Evolutionary conservation across 2,113 vertebrate species (phyloP), one percentile per base, ranked within the genome.

Genomic region (Coryphaenoides rupestris): DNA sequence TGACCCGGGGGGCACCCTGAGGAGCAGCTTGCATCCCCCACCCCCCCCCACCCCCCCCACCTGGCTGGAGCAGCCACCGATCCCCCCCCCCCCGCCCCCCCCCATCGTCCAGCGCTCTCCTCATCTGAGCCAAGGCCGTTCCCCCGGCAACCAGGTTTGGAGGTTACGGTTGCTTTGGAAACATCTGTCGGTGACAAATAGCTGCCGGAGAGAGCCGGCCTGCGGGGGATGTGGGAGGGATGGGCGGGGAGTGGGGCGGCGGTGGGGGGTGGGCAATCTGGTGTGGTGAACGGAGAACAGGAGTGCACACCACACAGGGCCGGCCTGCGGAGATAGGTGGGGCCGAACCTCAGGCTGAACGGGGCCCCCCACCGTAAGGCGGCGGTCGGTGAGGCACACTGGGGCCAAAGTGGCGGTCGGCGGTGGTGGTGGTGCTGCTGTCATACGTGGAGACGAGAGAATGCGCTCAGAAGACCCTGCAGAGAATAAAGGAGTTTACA

Each of bases 131-230:
- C 69, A 58, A 54, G 19, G 23, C 33, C n/a, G 68, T 68, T 70
- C 65, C 77, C 67, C 70, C 52, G 60, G 60, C 69, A 66, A 59
- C 70, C 65, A 60, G 68, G 28, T 63, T 55, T 60, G 54, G 74
- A 75, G 81, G 80, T 83, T 76, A 78, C 17, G 19, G 65, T 69
- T 79, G 70, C 72, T 69, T 72, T 3, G 28, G 62, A 72, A 79
- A 79, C 75, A 84, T 79, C 78, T 77, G 76, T 79, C 77, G 66
- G 58, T 77, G 80, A 87, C 80, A 87, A 85, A 87, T 80, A 70
- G 73, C 72, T 74, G 68, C 77, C 73, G 66, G 66, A 81, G n/a
- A n/a, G 63, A 72, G 69, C 56, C 67, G 68, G 65, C 65, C 70
- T 55, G 49, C n/a, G 26, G 12, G 74, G 75, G 64, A 74, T 19